phyloP scores from a whole-genome alignment of 2,888 invertebrate species.

The Chouioia cunea region DNA sequence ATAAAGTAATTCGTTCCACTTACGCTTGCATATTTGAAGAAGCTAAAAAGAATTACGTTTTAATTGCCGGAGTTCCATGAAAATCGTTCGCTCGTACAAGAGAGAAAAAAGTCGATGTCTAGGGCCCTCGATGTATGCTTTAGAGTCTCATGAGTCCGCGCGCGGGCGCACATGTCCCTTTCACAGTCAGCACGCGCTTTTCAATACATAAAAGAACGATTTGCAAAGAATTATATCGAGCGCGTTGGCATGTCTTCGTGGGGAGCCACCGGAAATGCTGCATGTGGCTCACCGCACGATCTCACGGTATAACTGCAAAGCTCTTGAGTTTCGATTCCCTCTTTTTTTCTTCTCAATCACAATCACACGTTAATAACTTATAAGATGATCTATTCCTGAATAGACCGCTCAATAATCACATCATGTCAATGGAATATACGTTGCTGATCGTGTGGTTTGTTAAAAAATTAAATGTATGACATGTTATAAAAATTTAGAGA shows the following conservation, averaged over 20 bases:
- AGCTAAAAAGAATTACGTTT: conserved; percentile 24
- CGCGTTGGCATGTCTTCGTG: neutral
- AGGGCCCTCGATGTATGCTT: conserved; percentile 2
- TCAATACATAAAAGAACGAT: conserved; percentile 19
- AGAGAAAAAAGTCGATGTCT: conserved; percentile 34
- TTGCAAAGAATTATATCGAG: neutral
- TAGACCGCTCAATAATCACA: conserved; percentile 15
- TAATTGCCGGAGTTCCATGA: conserved; percentile 33
- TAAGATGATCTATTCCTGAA: neutral
- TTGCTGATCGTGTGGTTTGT: neutral
- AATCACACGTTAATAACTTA: no score
- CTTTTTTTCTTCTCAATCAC: no score
- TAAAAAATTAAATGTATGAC: conserved; percentile 15
- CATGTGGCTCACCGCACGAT: conserved; percentile 27
- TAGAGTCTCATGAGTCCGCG: conserved; percentile 4
- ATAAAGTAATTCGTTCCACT: neutral
- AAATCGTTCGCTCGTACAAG: conserved; percentile 7
- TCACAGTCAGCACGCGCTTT: conserved; percentile 2
- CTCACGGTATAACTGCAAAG: conserved; percentile 13
- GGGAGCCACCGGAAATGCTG: conserved; percentile 18
- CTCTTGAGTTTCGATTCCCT: no score
- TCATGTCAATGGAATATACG: neutral
- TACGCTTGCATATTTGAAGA: conserved; percentile 34
- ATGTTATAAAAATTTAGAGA: conserved; percentile 11
- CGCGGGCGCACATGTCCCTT: neutral